These are phyloP conservation scores for Prietella phreatophila DNA, from an alignment of 2,113 vertebrate species.

Conservation along the genomic window DNA sequence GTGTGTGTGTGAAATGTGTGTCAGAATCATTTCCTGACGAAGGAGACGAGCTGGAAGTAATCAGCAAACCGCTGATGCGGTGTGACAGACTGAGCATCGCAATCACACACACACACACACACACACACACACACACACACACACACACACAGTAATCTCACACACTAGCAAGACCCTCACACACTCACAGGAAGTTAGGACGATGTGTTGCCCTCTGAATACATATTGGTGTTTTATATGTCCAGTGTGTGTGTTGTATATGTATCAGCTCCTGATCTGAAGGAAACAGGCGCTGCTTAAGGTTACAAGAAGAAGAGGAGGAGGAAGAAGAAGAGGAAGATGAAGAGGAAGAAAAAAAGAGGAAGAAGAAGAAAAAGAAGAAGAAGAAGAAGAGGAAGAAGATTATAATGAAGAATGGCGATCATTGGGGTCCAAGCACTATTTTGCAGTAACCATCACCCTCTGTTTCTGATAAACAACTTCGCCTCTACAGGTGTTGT, in stretches of 20 bases:
- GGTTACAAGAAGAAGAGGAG: neutral
- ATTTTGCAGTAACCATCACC: no score
- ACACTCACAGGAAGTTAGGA: slow-evolving; percentile 69
- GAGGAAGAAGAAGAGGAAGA: no score
- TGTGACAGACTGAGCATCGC: slow-evolving; percentile 72
- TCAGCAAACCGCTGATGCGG: slow-evolving; percentile 76
- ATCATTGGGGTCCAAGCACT: no score
- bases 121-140: slow-evolving; percentile 25
- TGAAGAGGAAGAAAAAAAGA: no score
- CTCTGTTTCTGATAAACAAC: no score
- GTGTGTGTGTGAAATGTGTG: slow-evolving; percentile 75
- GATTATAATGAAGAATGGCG: no score
- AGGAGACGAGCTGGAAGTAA: slow-evolving; percentile 81
- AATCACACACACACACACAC: slow-evolving; percentile 30
- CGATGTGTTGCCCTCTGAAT: slow-evolving; percentile 18
- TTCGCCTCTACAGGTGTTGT: no score
- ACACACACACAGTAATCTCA: slow-evolving; percentile 19
- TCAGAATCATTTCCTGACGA: slow-evolving; percentile 79
- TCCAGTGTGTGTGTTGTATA: slow-evolving; percentile 1
- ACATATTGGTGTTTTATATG: slow-evolving; percentile 14
- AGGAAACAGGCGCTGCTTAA: neutral
- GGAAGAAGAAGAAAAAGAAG: rapidly evolving
- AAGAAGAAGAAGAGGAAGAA: no score
- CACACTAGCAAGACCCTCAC: slow-evolving; percentile 53
- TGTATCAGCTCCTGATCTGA: neutral